These are phyloP conservation scores for Eristalinus aeneus DNA, from an alignment of 2,888 invertebrate genomes.

Conservation along the genomic window DNA sequence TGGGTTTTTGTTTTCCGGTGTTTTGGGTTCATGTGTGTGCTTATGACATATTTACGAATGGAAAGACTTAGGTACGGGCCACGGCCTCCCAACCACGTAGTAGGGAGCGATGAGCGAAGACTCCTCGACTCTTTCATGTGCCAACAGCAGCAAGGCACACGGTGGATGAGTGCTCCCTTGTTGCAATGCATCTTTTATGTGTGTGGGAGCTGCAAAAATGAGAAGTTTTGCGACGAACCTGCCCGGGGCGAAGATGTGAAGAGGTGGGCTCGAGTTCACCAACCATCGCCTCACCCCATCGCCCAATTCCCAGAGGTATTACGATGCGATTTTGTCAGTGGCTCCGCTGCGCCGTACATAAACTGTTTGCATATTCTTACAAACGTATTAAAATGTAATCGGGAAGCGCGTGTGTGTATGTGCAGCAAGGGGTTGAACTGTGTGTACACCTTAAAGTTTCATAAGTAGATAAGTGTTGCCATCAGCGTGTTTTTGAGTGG, in stretches of 20 bases:
- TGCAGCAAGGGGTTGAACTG: too few species aligned
- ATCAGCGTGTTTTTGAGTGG: neutral
- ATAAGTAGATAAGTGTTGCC: slow-evolving; percentile 32
- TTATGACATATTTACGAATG: slow-evolving; percentile 63
- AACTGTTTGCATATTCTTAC: slow-evolving; percentile 64
- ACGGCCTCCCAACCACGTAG: neutral
- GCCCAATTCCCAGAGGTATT: slow-evolving; percentile 45
- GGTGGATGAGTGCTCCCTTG: slow-evolving; percentile 9
- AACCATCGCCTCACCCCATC: neutral
- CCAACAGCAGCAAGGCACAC: neutral
- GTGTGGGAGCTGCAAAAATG: slow-evolving; percentile 1
- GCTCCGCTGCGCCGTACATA: slow-evolving; percentile 30
- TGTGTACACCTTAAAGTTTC: slow-evolving; percentile 20
- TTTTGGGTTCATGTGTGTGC: slow-evolving; percentile 51
- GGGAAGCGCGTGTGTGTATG: neutral
- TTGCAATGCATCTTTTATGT: slow-evolving; percentile 42
- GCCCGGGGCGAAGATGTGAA: slow-evolving; percentile 9
- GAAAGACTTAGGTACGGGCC: slow-evolving; percentile 36
- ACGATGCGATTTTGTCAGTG: slow-evolving; percentile 51
- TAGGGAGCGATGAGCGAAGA: slow-evolving; percentile 27
- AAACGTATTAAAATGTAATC: slow-evolving; percentile 61
- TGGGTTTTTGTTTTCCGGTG: slow-evolving; percentile 36
- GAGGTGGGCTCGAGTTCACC: slow-evolving; percentile 9
- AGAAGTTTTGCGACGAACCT: slow-evolving; percentile 9
- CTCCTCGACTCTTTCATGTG: slow-evolving; percentile 30